Conservation (phyloP, 2,888 invertebrate genomes). For the Dolomedes plantarius region DNA sequence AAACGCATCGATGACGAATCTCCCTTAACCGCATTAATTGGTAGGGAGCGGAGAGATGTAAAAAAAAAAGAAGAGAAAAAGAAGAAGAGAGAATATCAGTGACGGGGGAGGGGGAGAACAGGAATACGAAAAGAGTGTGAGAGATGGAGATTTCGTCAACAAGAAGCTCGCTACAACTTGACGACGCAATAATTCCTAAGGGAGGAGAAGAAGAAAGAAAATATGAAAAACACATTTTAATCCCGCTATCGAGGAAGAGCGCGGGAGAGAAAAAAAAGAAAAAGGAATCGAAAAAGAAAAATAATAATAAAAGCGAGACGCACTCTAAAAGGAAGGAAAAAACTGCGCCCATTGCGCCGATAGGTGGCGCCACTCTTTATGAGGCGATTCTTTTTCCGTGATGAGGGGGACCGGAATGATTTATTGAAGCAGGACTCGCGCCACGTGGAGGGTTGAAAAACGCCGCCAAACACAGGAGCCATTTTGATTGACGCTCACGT, state of each 20-base stretch:
- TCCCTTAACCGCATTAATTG: conserved; percentile 17
- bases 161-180: background rate
- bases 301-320: background rate
- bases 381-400: conserved; percentile 24
- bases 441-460: conserved; percentile 40
- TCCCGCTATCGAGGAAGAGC: background rate
- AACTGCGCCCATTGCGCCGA: conserved; percentile 1
- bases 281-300: conserved; percentile 8
- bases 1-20: conserved; percentile 16
- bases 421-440: conserved; percentile 30
- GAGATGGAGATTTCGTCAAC: conserved; percentile 23
- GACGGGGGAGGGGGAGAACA: background rate
- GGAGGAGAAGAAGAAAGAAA: background rate
- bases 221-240: conserved; percentile 18
- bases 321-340: background rate
- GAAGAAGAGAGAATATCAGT: background rate
- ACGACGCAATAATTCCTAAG: conserved; percentile 7
- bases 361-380: conserved; percentile 63
- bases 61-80: background rate
- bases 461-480: conserved; percentile 35
- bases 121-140: background rate
- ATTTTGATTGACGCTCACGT: conserved; percentile 30
- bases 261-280: background rate
- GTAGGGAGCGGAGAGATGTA: background rate
- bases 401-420: conserved; percentile 42